Percentiles rank a stretch among this genome's conserved stretches.
These are phyloP conservation scores for Leucophenga maculata DNA, from an alignment of 2,888 invertebrate genomes.

Conservation along the genomic window DNA sequence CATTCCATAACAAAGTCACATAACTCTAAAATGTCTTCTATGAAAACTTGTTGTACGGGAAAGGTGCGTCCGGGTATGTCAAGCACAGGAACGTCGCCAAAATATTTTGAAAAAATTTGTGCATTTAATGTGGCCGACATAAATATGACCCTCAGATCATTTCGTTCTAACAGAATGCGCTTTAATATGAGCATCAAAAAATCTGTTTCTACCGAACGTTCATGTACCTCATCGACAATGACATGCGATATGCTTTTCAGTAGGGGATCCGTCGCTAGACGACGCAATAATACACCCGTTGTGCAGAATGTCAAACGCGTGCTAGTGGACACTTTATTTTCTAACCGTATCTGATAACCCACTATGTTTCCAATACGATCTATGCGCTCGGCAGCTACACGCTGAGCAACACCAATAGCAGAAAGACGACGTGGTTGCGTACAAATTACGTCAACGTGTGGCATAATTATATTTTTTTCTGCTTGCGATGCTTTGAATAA, in stretches of 20 bases:
- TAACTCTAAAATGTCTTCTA: conserved; percentile 86
- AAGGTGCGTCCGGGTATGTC: conserved; percentile 89
- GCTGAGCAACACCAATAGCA: conserved; percentile 92
- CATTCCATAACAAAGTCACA: conserved; percentile 77
- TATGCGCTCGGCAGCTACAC: conserved; percentile 88
- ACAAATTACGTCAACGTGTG: conserved; percentile 88
- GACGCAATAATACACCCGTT: conserved; percentile 89
- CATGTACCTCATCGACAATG: conserved; percentile 93
- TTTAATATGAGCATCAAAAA: conserved; percentile 88
- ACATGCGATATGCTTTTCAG: conserved; percentile 86
- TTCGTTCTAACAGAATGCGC: conserved; percentile 81
- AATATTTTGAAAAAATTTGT: conserved; percentile 87
- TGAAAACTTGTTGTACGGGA: conserved; percentile 85
- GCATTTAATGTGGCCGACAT: conserved; percentile 96
- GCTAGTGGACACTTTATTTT: conserved; percentile 82
- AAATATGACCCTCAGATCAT: conserved; percentile 86
- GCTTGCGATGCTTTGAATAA: conserved; percentile 72
- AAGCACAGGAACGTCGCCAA: conserved; percentile 82
- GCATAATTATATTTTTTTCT: conserved; percentile 71
- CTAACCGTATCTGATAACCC: conserved; percentile 83
- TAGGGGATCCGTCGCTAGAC: conserved; percentile 85
- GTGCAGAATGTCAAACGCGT: conserved; percentile 94
- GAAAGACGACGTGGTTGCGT: conserved; percentile 94
- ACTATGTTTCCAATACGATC: conserved; percentile 76
- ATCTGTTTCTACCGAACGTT: conserved; percentile 91